Evolutionary conservation across 2,113 vertebrate species (phyloP).

Genomic region (Ciconia stormi): DNA sequence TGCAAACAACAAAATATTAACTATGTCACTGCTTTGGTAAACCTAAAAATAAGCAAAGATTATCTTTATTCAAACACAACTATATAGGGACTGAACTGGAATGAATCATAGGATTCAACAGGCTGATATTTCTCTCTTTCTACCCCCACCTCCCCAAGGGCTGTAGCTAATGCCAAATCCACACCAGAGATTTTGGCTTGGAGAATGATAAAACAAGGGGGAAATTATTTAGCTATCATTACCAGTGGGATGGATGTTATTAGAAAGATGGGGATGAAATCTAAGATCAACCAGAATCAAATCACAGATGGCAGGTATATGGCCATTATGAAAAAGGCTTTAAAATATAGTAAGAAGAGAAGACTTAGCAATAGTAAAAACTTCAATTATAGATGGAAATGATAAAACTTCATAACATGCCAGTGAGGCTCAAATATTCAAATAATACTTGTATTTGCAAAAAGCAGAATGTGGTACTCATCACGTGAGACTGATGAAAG

Average conservation of each 20-base stretch:
- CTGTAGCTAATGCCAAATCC: background rate
- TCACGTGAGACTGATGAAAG: background rate
- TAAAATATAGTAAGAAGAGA: background rate
- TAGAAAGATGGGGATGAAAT: background rate
- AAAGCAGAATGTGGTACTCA: background rate
- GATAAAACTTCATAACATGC: background rate
- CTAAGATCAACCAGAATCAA: background rate
- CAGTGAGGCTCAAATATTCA: background rate
- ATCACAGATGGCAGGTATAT: background rate
- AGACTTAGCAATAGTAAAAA: background rate
- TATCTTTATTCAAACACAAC: background rate
- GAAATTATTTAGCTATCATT: background rate
- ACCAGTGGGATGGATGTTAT: background rate
- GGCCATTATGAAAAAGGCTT: background rate
- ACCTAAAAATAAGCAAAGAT: background rate
- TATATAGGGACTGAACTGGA: background rate
- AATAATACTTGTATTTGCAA: background rate
- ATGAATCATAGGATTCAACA: background rate
- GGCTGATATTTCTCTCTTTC: background rate
- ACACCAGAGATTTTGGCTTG: background rate
- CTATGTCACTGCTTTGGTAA: background rate
- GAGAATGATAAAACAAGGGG: background rate
- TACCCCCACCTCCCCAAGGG: background rate
- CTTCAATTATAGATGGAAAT: background rate
- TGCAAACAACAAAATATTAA: background rate